Evolutionary conservation across 2,113 vertebrate genomes (phyloP), one percentile per base, ranked within the genome.

Genomic region (Oceanodroma tethys): DNA sequence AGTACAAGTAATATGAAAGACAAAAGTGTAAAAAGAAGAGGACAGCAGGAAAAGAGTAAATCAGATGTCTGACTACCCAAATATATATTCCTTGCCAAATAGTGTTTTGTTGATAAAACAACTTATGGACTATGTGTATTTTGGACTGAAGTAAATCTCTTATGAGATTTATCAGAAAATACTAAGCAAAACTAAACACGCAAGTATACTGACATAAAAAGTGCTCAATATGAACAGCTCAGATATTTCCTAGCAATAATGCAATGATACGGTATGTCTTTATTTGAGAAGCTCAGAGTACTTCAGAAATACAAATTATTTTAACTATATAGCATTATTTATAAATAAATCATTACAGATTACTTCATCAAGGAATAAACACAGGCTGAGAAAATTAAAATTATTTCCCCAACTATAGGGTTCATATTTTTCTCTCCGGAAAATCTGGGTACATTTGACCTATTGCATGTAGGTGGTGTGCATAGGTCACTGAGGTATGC

Each of bases 81-180:
- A 66, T n/a, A 84, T 43, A 50, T 87, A 90, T 81, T 90, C 95
- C 53, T 96, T 97, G 92, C 67, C 93, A 96, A 65, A 59, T 10
- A 91, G 7, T 36, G 12, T 83, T 83, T 75, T 90, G n/a, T 83
- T 71, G 74, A 62, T 71, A 62, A 93, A 78, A 82, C 19, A 52
- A 52, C 9, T 68, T 70, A 38, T 15, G 5, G 21, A 22, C 11
- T 66, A 26, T 53, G 30, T 47, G 21, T 60, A 50, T 79, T 86
- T 79, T 66, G 60, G 32, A 85, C 26, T 82, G 36, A 68, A 79
- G 45, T 40, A 86, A 80, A 66, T 70, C 16, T 68, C 45, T 58
- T 21, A 29, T 2, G 55, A 68, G 36, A 66, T 75, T 40, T 43
- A 80, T 71, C 36, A 83, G 42, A 78, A 89, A 89, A 91, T 50